Conservation (phyloP, 2,888 invertebrate genomes). For the Acrocyrtus sp. region DNA sequence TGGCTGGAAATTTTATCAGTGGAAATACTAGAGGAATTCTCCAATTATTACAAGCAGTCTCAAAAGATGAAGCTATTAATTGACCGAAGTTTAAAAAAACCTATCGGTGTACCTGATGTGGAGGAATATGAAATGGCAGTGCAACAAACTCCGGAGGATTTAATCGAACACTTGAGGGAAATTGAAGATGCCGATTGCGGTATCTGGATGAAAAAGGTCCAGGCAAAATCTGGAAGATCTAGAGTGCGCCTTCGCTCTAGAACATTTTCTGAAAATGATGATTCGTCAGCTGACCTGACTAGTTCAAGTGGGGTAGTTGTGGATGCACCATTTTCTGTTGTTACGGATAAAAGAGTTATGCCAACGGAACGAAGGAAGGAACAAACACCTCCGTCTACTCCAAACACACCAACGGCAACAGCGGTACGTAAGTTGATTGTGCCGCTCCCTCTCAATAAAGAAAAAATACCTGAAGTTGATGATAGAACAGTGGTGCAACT, state of each 20-base stretch:
- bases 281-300: background rate
- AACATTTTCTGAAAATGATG: constrained; percentile 43
- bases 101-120: background rate
- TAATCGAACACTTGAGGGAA: constrained; percentile 70
- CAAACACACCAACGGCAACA: background rate
- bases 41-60: constrained; percentile 72
- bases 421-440: constrained; percentile 14
- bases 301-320: background rate
- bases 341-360: background rate
- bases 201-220: constrained; percentile 25
- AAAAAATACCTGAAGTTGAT: too few relatives aligned
- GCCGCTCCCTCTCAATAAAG: constrained; percentile 10
- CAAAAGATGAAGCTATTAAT: constrained; percentile 12
- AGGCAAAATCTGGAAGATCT: constrained; percentile 4
- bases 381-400: background rate
- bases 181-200: constrained; percentile 57
- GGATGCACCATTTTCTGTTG: background rate
- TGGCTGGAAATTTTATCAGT: constrained; percentile 74
- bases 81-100: constrained; percentile 65
- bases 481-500: background rate
- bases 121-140: constrained; percentile 18
- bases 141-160: constrained; percentile 67
- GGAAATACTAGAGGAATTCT: constrained; percentile 73
- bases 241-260: constrained; percentile 44
- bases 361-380: background rate